phyloP scores from a whole-genome alignment of 1,140 invertebrate species.

The Nasonia vitripennis region DNA sequence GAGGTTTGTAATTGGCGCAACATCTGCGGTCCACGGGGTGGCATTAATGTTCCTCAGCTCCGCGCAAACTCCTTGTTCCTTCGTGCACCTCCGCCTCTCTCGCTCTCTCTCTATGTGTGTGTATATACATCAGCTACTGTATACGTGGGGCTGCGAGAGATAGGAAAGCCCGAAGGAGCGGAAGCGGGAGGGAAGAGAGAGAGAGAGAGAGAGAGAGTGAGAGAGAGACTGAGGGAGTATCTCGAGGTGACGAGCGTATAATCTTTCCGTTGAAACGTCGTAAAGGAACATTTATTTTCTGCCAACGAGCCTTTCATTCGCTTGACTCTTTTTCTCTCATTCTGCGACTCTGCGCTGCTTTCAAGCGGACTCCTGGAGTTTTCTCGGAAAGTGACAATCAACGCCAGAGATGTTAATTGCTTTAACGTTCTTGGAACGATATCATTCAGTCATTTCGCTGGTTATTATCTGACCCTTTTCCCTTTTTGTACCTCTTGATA shows the following conservation, averaged over 20 bases:
- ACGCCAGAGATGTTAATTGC: background rate
- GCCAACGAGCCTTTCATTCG: conserved; percentile 15
- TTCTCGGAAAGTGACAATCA: background rate
- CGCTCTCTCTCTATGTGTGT: background rate
- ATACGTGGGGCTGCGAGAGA: background rate
- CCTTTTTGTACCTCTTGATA: background rate
- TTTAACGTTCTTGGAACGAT: background rate
- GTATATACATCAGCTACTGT: background rate
- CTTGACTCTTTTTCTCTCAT: background rate
- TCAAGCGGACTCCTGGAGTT: background rate
- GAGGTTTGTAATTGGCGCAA: conserved; percentile 75
- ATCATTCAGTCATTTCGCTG: background rate
- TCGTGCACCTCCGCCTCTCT: background rate
- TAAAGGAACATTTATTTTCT: conserved; percentile 38
- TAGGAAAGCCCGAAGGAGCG: background rate
- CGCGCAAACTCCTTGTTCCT: conserved; percentile 40
- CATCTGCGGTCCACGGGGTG: conserved; percentile 73
- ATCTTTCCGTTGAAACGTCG: conserved; percentile 30
- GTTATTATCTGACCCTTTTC: background rate
- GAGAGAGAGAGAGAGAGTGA: background rate
- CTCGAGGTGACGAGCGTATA: conserved; percentile 26
- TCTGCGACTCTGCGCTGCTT: background rate
- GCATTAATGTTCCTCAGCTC: conserved; percentile 72
- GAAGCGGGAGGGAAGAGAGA: background rate
- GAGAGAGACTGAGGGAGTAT: background rate